Conservation (phyloP, 2,888 invertebrate species). For the Acrobasis suavella region DNA sequence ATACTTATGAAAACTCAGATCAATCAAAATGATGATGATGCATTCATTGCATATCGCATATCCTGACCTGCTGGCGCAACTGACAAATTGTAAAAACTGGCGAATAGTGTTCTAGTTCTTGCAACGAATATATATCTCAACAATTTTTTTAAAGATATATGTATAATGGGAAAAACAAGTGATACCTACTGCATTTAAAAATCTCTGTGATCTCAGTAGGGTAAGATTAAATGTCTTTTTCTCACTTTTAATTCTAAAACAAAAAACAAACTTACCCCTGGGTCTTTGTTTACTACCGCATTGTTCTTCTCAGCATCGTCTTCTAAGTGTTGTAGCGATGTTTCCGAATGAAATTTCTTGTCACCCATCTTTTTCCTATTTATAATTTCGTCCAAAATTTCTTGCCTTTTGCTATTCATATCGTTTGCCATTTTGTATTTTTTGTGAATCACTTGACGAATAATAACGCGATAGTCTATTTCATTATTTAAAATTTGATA, state of each 20-base stretch:
- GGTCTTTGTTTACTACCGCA: constrained; percentile 46
- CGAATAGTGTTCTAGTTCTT: too few relatives aligned
- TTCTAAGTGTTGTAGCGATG: constrained; percentile 63
- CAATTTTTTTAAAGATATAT: too few relatives aligned
- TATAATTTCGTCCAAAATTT: constrained; percentile 58
- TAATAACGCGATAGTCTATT: constrained; percentile 19
- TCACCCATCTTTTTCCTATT: constrained; percentile 63
- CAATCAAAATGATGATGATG: too few relatives aligned
- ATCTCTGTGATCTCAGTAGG: too few relatives aligned
- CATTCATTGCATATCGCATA: too few relatives aligned
- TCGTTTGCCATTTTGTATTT: constrained; percentile 55
- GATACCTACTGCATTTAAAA: too few relatives aligned
- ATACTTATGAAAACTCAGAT: too few relatives aligned
- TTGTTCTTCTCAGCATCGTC: constrained; percentile 50
- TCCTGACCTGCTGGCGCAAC: too few relatives aligned
- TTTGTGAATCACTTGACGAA: constrained; percentile 18
- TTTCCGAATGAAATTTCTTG: constrained; percentile 73
- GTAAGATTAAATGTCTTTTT: too few relatives aligned
- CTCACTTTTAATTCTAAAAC: constrained; percentile 3
- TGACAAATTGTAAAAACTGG: too few relatives aligned
- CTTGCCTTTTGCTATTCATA: constrained; percentile 42
- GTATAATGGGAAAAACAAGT: too few relatives aligned
- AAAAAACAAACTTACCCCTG: constrained; percentile 56
- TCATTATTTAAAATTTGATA: constrained; percentile 16
- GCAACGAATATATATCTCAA: too few relatives aligned